Evolutionary conservation across 2,797 vertebrate species (phyloP), one percentile per base, ranked within the genome.

Genomic region (Galaxias olidus): DNA sequence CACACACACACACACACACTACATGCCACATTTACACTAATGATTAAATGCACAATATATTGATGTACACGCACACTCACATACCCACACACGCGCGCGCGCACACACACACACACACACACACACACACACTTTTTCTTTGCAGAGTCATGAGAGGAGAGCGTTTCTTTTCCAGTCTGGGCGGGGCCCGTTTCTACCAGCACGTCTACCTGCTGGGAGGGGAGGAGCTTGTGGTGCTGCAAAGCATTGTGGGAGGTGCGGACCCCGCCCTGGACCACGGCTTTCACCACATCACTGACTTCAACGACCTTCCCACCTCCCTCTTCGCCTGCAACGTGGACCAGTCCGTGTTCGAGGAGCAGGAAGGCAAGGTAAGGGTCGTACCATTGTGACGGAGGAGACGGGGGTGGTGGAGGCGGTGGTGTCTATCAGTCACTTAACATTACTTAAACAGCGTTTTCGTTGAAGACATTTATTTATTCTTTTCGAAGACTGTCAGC

Each of bases 271-370:
- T 94, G 52, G 91, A 92, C 68, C 91, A 77, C 53, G 70, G 90
- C 68, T 93, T 94, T 68, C 81, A 93, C 76, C 92, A 92, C 45
- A 92, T 95, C 81, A 94, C 93, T 0, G 94, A 95, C 79, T 94
- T 95, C 91, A 95, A 92, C 0, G 94, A 95, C 70, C 93, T 95
- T 18, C 94, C 94, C 1, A 92, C 91, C 48, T 90, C 94, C 0
- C 78, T 95, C 59, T 95, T 95, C 14, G 94, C 93, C 0, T 95
- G 94, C 80, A 95, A 94, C 0, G 93, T 95, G 59, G 93, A 94
- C 87, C 93, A 94, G 79, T 92, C 93, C 0, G 94, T 95, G 65
- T 95, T 95, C 77, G 92, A 94, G 88, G 91, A 91, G 59, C 90
- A 89, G 66, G 89, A 91, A 59, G 91, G 89, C 72, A 94, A 93